These are phyloP conservation scores for Colistium nudipinnis DNA, from an alignment of 2,113 vertebrate species.

Conservation along the genomic window DNA sequence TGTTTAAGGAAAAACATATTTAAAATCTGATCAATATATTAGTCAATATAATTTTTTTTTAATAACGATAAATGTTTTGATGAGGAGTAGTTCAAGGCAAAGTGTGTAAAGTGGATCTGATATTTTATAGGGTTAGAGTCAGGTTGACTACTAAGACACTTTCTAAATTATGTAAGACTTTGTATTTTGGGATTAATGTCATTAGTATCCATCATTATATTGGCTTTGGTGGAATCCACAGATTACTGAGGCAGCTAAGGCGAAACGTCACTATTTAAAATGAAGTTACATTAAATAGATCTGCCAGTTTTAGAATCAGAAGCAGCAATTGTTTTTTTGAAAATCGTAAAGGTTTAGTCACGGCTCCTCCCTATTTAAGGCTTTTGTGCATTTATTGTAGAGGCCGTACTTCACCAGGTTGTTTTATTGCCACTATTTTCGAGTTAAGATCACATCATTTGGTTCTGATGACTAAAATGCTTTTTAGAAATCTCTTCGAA, in stretches of 20 bases:
- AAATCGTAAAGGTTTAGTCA: slow-evolving; percentile 4
- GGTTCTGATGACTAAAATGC: slow-evolving; percentile 9
- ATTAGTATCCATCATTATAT: background rate
- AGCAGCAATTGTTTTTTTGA: background rate
- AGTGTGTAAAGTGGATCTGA: background rate
- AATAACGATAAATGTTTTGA: background rate
- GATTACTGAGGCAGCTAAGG: slow-evolving; percentile 17
- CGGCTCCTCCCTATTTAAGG: background rate
- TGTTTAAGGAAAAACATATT: too few species aligned
- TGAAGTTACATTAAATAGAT: background rate
- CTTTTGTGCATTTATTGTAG: background rate
- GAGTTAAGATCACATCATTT: slow-evolving; percentile 13
- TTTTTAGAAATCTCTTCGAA: background rate
- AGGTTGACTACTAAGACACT: background rate
- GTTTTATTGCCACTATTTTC: background rate
- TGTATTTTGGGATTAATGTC: too few species aligned
- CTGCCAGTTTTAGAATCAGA: slow-evolving; percentile 21
- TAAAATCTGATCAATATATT: background rate
- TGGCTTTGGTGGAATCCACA: background rate
- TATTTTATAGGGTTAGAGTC: background rate
- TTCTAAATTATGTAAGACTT: background rate
- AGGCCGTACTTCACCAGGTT: background rate
- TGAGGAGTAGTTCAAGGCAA: background rate
- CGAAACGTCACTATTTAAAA: background rate
- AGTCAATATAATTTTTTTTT: background rate